phyloP scores from a whole-genome alignment of 2,797 vertebrate genomes.

The Ctenochaetus hawaiiensis region DNA sequence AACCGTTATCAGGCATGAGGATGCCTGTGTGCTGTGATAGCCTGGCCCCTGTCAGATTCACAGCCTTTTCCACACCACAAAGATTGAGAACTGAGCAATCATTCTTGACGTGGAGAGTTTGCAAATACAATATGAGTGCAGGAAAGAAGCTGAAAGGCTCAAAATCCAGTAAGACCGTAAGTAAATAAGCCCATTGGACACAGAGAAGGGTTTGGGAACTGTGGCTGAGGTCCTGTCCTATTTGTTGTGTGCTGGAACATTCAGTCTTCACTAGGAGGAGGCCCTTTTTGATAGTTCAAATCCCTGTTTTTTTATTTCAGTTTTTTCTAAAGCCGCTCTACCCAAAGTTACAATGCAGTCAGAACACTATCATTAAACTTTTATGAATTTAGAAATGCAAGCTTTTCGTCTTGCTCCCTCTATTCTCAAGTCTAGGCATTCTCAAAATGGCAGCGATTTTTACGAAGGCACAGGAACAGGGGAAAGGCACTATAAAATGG shows the following conservation, averaged over 20 bases:
- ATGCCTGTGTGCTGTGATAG: slow-evolving; percentile 77
- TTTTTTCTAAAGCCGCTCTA: slow-evolving; percentile 39
- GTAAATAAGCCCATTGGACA: slow-evolving; percentile 86
- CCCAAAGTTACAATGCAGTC: slow-evolving; percentile 61
- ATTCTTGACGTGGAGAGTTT: slow-evolving; percentile 79
- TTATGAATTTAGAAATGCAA: slow-evolving; percentile 58
- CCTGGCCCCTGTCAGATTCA: slow-evolving; percentile 75
- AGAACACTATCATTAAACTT: slow-evolving; percentile 71
- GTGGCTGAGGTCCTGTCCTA: slow-evolving; percentile 73
- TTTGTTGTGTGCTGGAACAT: slow-evolving; percentile 75
- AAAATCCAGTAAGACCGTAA: slow-evolving; percentile 82
- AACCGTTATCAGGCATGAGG: slow-evolving; percentile 72
- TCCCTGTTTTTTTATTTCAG: slow-evolving; percentile 37
- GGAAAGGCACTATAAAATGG: slow-evolving; percentile 73
- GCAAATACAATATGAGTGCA: slow-evolving; percentile 80
- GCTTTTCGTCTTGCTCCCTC: slow-evolving; percentile 39
- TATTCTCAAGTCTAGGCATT: slow-evolving; percentile 44
- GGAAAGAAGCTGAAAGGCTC: slow-evolving; percentile 79
- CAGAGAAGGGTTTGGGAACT: slow-evolving; percentile 76
- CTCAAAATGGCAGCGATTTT: slow-evolving; percentile 48
- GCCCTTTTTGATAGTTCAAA: slow-evolving; percentile 44
- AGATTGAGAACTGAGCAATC: slow-evolving; percentile 83
- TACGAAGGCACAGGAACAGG: slow-evolving; percentile 21
- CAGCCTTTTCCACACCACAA: slow-evolving; percentile 61
- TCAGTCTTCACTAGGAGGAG: slow-evolving; percentile 51